These are phyloP conservation scores for Ceratosolen solmsi DNA, from an alignment of 1,140 invertebrate species.

Conservation along the genomic window DNA sequence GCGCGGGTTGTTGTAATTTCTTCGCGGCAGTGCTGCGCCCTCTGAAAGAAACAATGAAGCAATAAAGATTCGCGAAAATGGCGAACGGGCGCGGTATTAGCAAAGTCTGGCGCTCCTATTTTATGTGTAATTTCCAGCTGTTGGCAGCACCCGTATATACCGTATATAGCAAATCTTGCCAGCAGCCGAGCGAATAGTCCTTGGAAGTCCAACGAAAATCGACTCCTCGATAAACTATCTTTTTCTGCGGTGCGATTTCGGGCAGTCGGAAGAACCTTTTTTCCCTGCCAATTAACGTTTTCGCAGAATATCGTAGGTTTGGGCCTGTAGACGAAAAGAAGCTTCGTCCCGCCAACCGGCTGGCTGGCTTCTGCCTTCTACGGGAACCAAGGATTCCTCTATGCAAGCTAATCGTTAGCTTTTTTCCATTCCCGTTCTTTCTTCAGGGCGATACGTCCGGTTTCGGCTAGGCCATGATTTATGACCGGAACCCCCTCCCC, in stretches of 20 bases:
- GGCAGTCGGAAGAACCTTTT: constrained; percentile 25
- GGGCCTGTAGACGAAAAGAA: too few relatives aligned
- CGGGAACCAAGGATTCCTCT: neutral
- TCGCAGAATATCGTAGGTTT: constrained; percentile 41
- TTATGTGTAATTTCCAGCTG: constrained; percentile 12
- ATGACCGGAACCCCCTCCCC: constrained; percentile 39
- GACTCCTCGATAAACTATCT: neutral
- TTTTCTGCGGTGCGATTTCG: constrained; percentile 5
- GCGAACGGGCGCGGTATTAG: neutral
- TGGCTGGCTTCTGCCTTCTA: neutral
- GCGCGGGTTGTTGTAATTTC: neutral
- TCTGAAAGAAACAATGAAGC: constrained; percentile 36
- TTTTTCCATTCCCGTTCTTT: neutral
- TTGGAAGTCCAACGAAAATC: neutral
- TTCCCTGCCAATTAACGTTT: constrained; percentile 47
- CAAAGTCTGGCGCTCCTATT: constrained; percentile 30
- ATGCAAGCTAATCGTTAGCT: constrained; percentile 12
- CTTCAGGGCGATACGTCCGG: constrained; percentile 3
- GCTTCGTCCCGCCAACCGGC: too few relatives aligned
- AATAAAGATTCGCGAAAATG: constrained; percentile 49
- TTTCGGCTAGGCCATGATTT: neutral
- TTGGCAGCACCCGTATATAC: neutral
- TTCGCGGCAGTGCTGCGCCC: neutral
- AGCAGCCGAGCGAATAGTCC: constrained; percentile 24
- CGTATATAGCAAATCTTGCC: neutral